Conservation (phyloP, 2,888 invertebrate species). For the Melieria crassipennis region DNA sequence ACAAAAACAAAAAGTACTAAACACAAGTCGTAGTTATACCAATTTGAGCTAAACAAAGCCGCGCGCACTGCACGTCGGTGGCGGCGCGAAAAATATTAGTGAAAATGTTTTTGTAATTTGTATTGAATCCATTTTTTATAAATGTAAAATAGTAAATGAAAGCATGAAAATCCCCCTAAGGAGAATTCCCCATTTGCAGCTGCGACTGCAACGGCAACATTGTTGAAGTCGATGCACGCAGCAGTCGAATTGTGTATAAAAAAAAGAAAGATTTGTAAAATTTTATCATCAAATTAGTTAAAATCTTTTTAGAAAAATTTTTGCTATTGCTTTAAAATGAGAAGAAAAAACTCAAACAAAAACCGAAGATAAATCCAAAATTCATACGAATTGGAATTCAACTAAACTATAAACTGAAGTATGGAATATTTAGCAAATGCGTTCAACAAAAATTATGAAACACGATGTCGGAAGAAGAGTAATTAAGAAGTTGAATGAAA, state of each 20-base stretch:
- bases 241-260: not conserved
- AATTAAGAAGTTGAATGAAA: constrained; percentile 24
- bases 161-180: not conserved
- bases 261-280: constrained; percentile 18
- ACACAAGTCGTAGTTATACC: not conserved
- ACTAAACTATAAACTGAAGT: constrained; percentile 35
- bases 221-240: constrained; percentile 12
- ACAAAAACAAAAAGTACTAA: constrained; percentile 6
- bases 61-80: not conserved
- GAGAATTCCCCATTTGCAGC: no score
- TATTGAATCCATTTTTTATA: constrained; percentile 31
- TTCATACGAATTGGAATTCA: constrained; percentile 33
- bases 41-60: not conserved
- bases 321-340: constrained; percentile 58
- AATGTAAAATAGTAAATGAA: constrained; percentile 46
- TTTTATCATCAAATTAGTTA: constrained; percentile 47
- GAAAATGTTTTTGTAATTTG: constrained; percentile 38
- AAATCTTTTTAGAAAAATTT: constrained; percentile 61
- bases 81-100: constrained; percentile 35
- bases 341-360: constrained; percentile 35
- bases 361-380: constrained; percentile 22
- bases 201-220: no score
- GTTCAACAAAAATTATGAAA: constrained; percentile 32
- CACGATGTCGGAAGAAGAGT: constrained; percentile 19
- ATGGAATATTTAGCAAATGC: constrained; percentile 38